phyloP scores from a whole-genome alignment of 37 sponge, comb jelly and placozoan species.

The Beroe forskalii region DNA sequence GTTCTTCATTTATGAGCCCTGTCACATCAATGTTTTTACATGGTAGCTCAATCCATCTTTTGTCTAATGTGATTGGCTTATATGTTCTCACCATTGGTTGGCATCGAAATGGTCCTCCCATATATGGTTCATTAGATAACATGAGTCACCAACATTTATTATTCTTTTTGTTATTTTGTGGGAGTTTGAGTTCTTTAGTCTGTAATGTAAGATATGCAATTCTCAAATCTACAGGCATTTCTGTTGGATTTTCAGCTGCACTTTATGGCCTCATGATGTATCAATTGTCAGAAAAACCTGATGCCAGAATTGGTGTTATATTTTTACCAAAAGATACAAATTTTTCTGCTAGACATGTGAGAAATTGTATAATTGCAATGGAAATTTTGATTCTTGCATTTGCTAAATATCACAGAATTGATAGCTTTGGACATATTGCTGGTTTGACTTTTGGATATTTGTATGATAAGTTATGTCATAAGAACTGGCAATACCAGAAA shows the following conservation, averaged over 20 bases:
- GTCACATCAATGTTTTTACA: conserved; percentile 43
- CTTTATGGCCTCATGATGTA: conserved; percentile 17
- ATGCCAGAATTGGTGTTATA: neutral
- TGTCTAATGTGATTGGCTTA: neutral
- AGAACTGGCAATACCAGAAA: neutral
- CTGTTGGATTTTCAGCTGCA: conserved; percentile 45
- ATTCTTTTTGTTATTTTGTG: neutral
- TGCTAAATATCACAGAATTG: conserved; percentile 26
- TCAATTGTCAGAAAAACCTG: conserved; percentile 12
- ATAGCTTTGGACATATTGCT: conserved; percentile 31
- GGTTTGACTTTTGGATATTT: conserved; percentile 20
- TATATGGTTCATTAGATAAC: neutral
- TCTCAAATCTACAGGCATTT: neutral
- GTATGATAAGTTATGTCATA: neutral
- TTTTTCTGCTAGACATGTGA: neutral
- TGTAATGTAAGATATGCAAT: neutral
- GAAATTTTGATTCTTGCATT: neutral
- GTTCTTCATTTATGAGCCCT: conserved; percentile 14
- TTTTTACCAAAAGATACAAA: neutral
- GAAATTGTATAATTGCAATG: neutral
- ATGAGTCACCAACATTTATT: conserved; percentile 10
- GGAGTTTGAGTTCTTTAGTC: neutral
- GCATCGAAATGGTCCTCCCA: neutral
- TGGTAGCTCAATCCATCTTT: neutral
- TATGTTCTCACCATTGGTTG: conserved; percentile 24